Percentiles rank a stretch among this genome's conserved stretches.
phyloP scores from a whole-genome alignment of 2,888 invertebrate genomes.

The Mamestra brassicae region DNA sequence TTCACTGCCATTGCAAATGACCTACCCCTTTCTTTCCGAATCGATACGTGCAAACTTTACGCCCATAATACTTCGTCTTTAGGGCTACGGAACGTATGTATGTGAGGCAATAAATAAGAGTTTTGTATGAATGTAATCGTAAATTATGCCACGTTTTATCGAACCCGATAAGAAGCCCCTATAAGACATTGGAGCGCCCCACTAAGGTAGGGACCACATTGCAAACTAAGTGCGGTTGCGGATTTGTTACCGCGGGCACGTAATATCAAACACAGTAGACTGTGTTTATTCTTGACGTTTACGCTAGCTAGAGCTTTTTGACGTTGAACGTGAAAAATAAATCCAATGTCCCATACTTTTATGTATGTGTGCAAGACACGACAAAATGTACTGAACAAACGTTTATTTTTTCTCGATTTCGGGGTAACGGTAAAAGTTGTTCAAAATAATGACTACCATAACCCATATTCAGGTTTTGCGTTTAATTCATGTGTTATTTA shows the following conservation, averaged over 20 bases:
- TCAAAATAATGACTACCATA: too few relatives aligned
- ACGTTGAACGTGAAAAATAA: too few relatives aligned
- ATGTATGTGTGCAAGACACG: too few relatives aligned
- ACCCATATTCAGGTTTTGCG: too few relatives aligned
- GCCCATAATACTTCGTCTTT: constrained; percentile 46
- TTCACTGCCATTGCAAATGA: constrained; percentile 38
- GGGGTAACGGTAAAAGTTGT: too few relatives aligned
- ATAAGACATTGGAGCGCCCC: constrained; percentile 16
- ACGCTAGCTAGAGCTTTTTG: too few relatives aligned
- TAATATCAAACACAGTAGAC: neutral
- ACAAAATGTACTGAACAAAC: too few relatives aligned
- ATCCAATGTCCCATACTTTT: too few relatives aligned
- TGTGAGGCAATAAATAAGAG: constrained; percentile 66
- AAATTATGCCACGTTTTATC: constrained; percentile 70
- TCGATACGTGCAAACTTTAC: constrained; percentile 51
- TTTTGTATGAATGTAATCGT: constrained; percentile 66
- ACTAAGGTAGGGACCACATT: neutral
- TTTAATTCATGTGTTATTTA: too few relatives aligned
- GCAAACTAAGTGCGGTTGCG: neutral
- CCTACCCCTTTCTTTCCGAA: constrained; percentile 34
- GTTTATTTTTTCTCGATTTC: too few relatives aligned
- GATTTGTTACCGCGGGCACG: neutral
- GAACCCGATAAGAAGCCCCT: constrained; percentile 57
- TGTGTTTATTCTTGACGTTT: too few relatives aligned
- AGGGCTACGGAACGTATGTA: constrained; percentile 44